These are phyloP conservation scores for Linyphia triangularis DNA, from an alignment of 2,888 invertebrate genomes.

Conservation along the genomic window DNA sequence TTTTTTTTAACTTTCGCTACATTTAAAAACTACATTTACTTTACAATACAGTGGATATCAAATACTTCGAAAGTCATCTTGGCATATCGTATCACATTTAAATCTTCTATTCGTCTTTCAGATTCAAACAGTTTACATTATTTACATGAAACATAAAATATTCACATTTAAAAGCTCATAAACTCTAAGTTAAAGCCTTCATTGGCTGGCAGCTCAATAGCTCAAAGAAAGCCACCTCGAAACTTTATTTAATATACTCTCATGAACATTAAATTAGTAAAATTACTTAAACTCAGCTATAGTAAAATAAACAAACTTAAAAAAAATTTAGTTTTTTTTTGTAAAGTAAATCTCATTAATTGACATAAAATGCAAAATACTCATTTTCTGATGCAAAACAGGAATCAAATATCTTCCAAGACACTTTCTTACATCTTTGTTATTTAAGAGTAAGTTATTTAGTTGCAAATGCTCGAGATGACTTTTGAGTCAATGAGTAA, in stretches of 20 bases:
- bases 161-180: conserved; percentile 46
- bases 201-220: background rate
- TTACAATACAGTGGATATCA: background rate
- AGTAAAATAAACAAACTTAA: no score
- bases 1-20: background rate
- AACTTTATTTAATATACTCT: no score
- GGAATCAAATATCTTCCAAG: no score
- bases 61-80: background rate
- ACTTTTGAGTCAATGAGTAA: background rate
- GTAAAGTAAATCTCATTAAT: no score
- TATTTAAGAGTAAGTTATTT: no score
- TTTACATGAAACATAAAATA: conserved; percentile 24
- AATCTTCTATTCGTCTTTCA: background rate
- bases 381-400: no score
- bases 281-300: no score
- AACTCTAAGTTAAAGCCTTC: background rate
- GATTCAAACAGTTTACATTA: conserved; percentile 16
- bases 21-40: background rate
- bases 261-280: no score
- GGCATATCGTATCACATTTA: conserved; percentile 31
- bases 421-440: no score
- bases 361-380: no score
- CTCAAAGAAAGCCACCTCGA: background rate
- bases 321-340: no score
- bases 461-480: background rate